Conservation (phyloP, 2,113 vertebrate genomes). For the Vireo altiloquus region DNA sequence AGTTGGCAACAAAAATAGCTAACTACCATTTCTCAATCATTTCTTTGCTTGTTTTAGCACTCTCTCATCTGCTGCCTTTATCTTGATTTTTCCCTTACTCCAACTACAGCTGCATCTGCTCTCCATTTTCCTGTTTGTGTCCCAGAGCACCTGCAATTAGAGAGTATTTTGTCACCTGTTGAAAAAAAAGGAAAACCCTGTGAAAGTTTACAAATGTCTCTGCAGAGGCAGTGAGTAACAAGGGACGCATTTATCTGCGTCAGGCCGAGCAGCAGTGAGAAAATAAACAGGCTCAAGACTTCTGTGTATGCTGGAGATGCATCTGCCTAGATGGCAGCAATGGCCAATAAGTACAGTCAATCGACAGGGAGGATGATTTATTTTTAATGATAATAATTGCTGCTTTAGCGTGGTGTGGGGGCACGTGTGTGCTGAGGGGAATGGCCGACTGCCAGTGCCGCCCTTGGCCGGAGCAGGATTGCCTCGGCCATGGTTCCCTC, state of each 20-base stretch:
- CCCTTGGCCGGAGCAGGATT: not conserved
- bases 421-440: not conserved
- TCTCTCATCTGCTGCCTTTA: not conserved
- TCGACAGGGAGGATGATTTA: not conserved
- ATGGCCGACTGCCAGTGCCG: not conserved
- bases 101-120: not conserved
- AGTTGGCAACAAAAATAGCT: not conserved
- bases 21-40: not conserved
- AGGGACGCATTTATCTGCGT: constrained; percentile 3
- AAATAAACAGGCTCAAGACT: constrained; percentile 27
- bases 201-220: constrained; percentile 19
- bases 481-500: not conserved
- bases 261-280: not conserved
- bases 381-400: not conserved
- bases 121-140: constrained; percentile 19
- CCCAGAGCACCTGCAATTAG: not conserved
- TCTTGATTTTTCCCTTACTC: not conserved
- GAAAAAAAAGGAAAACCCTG: not conserved
- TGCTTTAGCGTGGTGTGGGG: not conserved
- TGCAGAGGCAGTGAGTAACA: not conserved
- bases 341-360: constrained; percentile 26
- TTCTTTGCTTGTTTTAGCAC: not conserved
- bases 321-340: constrained; percentile 58
- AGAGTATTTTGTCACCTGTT: constrained; percentile 19
- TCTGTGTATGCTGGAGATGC: not conserved